Evolutionary conservation across 2,888 invertebrate genomes (phyloP), one percentile per base, ranked within the genome.

Genomic region (Lycophotia porphyrea): DNA sequence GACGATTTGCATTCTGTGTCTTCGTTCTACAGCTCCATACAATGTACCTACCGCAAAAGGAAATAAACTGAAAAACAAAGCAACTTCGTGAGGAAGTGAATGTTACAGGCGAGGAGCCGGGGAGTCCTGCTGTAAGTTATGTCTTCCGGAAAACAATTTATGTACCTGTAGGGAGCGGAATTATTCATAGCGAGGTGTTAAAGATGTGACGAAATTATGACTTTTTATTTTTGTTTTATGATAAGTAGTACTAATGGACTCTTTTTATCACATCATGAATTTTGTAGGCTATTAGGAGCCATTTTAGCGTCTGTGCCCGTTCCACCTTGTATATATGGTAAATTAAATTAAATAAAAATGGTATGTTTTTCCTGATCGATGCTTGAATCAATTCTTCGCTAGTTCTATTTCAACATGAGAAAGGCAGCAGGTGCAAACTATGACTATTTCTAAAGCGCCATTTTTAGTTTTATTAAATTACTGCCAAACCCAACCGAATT

Each of bases 91-190:
- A 44, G 68, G 60, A 71, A 68, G 49, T 68, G 47, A 65, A 61
- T 68, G 52, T 71, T 65, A 69, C 67, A 65, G 34, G 63, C 55
- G 69, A 52, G 68, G 49, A 73, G 13, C 60, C 21, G 63, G 64
- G n/a, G 36, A 60, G 9, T 60, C 24, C 60, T 52, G 7, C 58
- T 70, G 52, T 39, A 39, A 65, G 55, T 76, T 71, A 81, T 71
- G 58, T 52, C 52, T 81, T 72, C 74, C 65, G 70, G 39, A 55
- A 73, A 82, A 52, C 72, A 77, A 71, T 70, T 72, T 74, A 77
- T 77, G 74, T 72, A 61, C 58, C 67, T 66, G 55, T 11, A 71
- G 27, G 39, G 31, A 61, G 47, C 39, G 36, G 39, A 61, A 71
- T 80, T 69, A 69, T 79, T 58, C 60, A 66, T n/a, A 60, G 34